phyloP scores from a whole-genome alignment of 2,113 vertebrate species.

The Eublepharis macularius region DNA sequence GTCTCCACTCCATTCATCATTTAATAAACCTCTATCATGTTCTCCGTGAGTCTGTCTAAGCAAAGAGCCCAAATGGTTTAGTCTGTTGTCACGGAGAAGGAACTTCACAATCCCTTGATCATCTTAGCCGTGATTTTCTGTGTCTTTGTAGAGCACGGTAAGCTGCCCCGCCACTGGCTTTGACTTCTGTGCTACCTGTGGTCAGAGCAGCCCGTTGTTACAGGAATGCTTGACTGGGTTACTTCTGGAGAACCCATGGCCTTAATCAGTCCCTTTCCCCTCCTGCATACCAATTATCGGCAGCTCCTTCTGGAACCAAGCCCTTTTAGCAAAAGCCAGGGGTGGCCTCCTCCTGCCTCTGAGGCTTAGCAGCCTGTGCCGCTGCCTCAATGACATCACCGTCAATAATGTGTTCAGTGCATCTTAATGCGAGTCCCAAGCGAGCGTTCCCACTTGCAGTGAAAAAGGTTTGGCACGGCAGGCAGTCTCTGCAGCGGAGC shows the following conservation, averaged over 20 bases:
- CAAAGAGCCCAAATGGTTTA: neutral
- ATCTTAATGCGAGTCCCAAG: neutral
- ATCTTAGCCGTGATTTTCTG: neutral
- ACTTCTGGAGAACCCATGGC: neutral
- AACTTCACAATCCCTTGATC: neutral
- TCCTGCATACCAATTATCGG: neutral
- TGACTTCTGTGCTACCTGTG: neutral
- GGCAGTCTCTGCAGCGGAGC: slow-evolving; percentile 4
- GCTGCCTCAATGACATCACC: neutral
- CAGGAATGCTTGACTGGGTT: neutral
- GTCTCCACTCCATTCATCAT: neutral
- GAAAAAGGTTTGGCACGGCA: slow-evolving; percentile 25
- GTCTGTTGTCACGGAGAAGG: neutral
- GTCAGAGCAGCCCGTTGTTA: neutral
- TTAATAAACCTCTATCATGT: neutral
- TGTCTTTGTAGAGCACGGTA: neutral
- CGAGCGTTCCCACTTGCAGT: neutral
- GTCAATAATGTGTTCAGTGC: fast-evolving
- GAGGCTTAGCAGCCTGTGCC: neutral
- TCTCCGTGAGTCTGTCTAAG: neutral
- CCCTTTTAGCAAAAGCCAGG: neutral
- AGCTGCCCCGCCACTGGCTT: neutral
- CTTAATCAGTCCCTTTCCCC: neutral
- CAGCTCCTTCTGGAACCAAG: neutral
- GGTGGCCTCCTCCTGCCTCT: neutral